Evolutionary conservation across 92 coral and sea anemone genomes (phyloP), one percentile per base, ranked within the genome.

Genomic region (Ricordea florida): DNA sequence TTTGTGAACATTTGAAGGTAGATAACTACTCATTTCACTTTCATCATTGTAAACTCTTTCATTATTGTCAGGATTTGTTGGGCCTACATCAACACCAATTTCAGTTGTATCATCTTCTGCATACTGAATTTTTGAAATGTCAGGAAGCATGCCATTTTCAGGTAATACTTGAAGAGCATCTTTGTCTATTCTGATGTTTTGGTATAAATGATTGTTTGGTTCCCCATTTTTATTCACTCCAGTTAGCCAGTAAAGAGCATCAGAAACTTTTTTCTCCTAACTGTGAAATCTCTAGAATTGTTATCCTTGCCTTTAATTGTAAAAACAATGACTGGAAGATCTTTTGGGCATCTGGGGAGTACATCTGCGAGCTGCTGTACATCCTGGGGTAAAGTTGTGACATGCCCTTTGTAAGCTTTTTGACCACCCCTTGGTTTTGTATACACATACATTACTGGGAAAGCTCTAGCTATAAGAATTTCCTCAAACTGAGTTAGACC

Each of bases 381-480:
- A 17, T 75, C 73, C 15, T 83, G 89, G 4, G 89, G 89, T 11
- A 75, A 75, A 3, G 78, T 66, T 31, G 75, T 25, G 20, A 33
- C 43, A 37, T 66, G 79, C 6, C 89, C 88, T 66, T 67, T 75
- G 63, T 83, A 83, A 26, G 88, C 88, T 6, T 34, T 75, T 67
- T 83, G 88, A 5, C 88, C 88, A 45, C 88, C 88, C 46, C 78
- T 57, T 59, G 79, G 88, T 49, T 75, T 75, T 47, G 83, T 75
- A 48, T 75, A 67, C 1, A 83, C 83, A 59, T 60, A 57, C 79
- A 76, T 75, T 1, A 75, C 67, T 23, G 89, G 89, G 38, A 83
- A 83, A 1, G 72, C 83, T 67, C 83, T 67, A 32, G 89, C 83
- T 24, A 83, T 83, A 0, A 83, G 34, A 78, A 75, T 83, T 38